Percentiles rank a stretch among this genome's conserved stretches.
These are phyloP conservation scores for Eurois occulta DNA, from an alignment of 2,888 invertebrate species.

Conservation along the genomic window DNA sequence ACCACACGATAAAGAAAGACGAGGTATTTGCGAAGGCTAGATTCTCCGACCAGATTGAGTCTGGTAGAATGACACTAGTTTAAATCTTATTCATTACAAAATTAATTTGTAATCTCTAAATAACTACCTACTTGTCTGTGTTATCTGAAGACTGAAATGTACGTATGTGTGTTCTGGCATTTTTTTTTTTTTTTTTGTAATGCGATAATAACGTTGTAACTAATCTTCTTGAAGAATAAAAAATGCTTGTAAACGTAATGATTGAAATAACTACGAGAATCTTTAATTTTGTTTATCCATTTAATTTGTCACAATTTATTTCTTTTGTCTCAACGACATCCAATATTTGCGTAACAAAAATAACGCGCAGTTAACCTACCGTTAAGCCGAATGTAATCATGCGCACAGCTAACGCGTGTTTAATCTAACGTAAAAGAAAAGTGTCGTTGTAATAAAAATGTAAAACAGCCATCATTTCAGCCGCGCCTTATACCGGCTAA, in stretches of 20 bases:
- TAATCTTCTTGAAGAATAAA: not conserved
- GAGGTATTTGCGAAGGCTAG: no score
- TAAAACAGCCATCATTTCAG: slow-evolving; percentile 72
- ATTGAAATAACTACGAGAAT: slow-evolving; percentile 3
- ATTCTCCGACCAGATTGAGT: no score
- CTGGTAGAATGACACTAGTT: no score
- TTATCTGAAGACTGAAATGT: not conserved
- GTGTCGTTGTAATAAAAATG: slow-evolving; percentile 76
- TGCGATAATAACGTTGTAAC: not conserved
- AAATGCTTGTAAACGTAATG: not conserved
- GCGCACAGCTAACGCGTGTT: slow-evolving; percentile 35
- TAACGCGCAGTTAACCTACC: slow-evolving; percentile 1
- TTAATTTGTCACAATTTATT: slow-evolving; percentile 22
- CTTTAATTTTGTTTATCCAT: not conserved
- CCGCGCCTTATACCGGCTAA: slow-evolving; percentile 69
- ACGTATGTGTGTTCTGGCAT: not conserved
- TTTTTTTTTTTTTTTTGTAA: no score
- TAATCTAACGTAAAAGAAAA: slow-evolving; percentile 67
- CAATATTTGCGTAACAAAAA: not conserved
- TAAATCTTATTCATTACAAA: no score
- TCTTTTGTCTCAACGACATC: slow-evolving; percentile 1
- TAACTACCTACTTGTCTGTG: no score
- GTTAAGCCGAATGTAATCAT: slow-evolving; percentile 34
- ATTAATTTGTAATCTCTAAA: no score
- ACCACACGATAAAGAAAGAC: no score